Conservation (phyloP, 1,140 invertebrate genomes). For the Rhopalosiphum maidis region DNA sequence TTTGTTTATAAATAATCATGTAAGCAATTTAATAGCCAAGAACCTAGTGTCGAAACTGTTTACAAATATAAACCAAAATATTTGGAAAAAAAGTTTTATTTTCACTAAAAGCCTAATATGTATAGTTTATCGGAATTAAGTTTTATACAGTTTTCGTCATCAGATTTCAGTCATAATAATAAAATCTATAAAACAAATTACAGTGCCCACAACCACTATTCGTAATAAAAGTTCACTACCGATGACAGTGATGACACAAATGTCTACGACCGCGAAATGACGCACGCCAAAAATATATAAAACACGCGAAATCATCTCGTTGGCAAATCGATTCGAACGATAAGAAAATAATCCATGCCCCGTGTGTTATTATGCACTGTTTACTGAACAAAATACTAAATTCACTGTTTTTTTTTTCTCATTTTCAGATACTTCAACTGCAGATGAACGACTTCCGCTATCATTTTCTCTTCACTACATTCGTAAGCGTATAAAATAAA, state of each 20-base stretch:
- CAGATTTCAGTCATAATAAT: not conserved
- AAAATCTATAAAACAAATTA: not conserved
- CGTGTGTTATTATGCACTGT: not conserved
- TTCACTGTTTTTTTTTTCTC: constrained; percentile 60
- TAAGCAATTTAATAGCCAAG: too few relatives aligned
- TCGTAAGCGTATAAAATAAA: constrained; percentile 74
- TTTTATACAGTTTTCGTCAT: not conserved
- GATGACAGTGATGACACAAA: not conserved
- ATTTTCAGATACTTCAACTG: constrained; percentile 83
- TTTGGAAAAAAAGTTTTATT: too few relatives aligned
- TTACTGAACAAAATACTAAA: not conserved
- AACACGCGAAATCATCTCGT: not conserved
- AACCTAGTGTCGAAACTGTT: too few relatives aligned
- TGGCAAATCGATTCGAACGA: not conserved
- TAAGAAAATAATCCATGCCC: not conserved
- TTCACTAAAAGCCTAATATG: too few relatives aligned
- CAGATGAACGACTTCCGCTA: constrained; percentile 94
- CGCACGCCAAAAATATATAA: not conserved
- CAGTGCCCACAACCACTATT: not conserved
- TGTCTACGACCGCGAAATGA: too few relatives aligned
- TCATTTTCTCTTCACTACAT: constrained; percentile 92
- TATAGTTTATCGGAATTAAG: not conserved
- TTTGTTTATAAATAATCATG: too few relatives aligned
- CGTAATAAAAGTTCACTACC: not conserved
- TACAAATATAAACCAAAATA: too few relatives aligned